Percentiles rank a stretch among this genome's conserved stretches.
Evolutionary conservation across 2,113 vertebrate genomes (phyloP).

Genomic region (Syrrhaptes paradoxus): DNA sequence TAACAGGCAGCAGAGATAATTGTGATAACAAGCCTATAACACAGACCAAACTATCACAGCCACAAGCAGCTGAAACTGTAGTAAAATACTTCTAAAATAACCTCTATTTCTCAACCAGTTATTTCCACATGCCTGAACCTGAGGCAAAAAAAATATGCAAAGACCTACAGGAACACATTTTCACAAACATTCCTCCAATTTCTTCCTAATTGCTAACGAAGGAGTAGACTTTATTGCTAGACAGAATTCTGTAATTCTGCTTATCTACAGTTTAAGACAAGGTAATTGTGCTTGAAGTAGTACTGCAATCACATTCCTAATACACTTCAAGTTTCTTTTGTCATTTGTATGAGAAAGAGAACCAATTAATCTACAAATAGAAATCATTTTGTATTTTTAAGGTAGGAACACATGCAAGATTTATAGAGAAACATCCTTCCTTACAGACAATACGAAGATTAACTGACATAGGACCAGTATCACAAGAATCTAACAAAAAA

Average conservation of each 20-base stretch:
- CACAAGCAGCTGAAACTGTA: background rate
- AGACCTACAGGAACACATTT: constrained; percentile 5
- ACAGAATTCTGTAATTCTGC: constrained; percentile 22
- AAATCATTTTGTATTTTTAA: background rate
- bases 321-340: constrained; percentile 25
- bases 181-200: constrained; percentile 9
- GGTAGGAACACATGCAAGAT: background rate
- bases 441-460: background rate
- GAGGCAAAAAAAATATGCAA: background rate
- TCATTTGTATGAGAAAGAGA: constrained; percentile 43
- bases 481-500: background rate
- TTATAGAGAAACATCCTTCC: background rate
- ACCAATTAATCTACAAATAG: background rate
- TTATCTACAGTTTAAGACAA: constrained; percentile 59
- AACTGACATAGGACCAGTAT: background rate
- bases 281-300: constrained; percentile 46
- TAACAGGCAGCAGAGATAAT: background rate
- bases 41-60: background rate
- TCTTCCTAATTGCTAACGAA: constrained; percentile 36
- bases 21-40: background rate
- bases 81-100: background rate
- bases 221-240: background rate
- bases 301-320: constrained; percentile 42
- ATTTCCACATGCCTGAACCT: background rate
- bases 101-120: background rate